Evolutionary conservation across 2,113 vertebrate genomes (phyloP).

Genomic region (Glaucomys volans): DNA sequence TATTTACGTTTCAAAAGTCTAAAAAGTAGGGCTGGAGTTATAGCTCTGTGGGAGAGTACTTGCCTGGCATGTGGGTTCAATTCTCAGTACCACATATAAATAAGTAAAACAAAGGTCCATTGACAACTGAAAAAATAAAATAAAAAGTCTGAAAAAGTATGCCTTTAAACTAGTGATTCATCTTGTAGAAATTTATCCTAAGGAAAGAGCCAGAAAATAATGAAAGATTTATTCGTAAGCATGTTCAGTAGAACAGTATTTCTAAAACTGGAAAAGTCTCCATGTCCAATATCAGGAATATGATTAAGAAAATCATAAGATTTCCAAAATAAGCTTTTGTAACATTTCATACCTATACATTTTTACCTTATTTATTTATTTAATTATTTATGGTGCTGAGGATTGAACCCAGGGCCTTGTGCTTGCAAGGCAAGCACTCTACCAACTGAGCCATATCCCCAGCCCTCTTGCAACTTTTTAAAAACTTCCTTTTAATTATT

Average conservation of each 20-base stretch:
- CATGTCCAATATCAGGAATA: not conserved
- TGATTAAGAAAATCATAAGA: not conserved
- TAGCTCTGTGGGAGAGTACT: too few relatives aligned
- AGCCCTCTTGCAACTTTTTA: not conserved
- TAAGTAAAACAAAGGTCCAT: too few relatives aligned
- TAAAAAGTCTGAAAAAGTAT: not conserved
- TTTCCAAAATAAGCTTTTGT: too few relatives aligned
- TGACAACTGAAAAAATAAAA: too few relatives aligned
- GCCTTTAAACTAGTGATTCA: not conserved
- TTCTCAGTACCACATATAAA: too few relatives aligned
- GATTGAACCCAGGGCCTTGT: too few relatives aligned
- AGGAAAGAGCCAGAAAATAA: not conserved
- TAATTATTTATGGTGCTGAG: too few relatives aligned
- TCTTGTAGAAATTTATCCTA: constrained; percentile 4
- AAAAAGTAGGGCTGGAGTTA: not conserved
- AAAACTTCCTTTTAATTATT: not conserved
- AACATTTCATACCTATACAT: too few relatives aligned
- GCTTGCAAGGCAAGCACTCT: too few relatives aligned
- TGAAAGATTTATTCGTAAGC: not conserved
- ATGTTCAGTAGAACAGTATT: not conserved
- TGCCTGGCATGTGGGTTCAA: too few relatives aligned
- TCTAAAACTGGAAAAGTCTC: not conserved
- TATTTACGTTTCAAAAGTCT: not conserved
- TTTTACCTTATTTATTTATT: too few relatives aligned
- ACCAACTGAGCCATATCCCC: too few relatives aligned